These are phyloP conservation scores for Larimichthys crocea DNA, from an alignment of 2,113 vertebrate species.

Conservation along the genomic window DNA sequence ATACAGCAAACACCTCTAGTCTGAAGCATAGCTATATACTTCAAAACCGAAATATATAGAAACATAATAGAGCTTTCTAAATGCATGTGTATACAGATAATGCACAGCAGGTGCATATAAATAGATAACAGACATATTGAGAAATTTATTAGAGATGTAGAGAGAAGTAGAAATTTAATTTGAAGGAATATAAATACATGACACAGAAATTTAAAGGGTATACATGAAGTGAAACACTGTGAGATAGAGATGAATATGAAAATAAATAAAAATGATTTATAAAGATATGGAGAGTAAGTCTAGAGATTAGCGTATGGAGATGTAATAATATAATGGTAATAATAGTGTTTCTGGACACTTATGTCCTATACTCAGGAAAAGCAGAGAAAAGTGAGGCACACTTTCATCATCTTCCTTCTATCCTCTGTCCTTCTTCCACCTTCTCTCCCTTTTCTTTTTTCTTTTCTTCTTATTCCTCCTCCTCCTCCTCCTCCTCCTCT, in stretches of 20 bases:
- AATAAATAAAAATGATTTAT: not conserved
- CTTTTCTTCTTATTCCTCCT: not conserved
- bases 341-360: too few species aligned
- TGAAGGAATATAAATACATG: not conserved
- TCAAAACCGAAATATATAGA: not conserved
- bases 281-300: not conserved
- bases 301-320: not conserved
- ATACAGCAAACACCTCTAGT: not conserved
- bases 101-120: not conserved
- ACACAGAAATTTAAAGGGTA: not conserved
- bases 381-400: not conserved
- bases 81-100: not conserved
- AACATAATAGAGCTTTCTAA: not conserved
- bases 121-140: not conserved
- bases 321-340: not conserved
- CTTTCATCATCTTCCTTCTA: conserved; percentile 24
- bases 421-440: not conserved
- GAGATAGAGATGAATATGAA: not conserved
- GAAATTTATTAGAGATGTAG: not conserved
- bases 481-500: conserved; percentile 37
- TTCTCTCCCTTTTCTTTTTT: not conserved
- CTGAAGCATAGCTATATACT: too few species aligned
- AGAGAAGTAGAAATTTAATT: not conserved
- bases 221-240: not conserved
- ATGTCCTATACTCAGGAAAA: not conserved